Evolutionary conservation across 2,113 vertebrate species (phyloP).

Genomic region (Hippocampus barbouri): DNA sequence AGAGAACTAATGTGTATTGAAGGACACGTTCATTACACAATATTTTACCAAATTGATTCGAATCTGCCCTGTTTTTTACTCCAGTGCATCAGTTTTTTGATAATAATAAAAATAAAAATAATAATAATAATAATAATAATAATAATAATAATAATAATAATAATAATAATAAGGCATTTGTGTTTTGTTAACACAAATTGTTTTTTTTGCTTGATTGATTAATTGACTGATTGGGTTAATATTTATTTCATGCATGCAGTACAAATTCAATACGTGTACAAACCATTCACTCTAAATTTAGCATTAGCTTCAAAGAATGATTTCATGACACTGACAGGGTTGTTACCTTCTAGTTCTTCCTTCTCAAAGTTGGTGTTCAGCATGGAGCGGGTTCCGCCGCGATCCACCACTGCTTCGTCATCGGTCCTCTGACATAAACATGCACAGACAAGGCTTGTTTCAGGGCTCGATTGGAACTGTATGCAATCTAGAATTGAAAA

Average conservation of each 20-base stretch:
- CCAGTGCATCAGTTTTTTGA: no score
- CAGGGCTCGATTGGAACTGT: background rate
- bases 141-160: no score
- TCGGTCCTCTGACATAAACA: constrained; percentile 83
- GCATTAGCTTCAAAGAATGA: background rate
- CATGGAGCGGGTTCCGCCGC: constrained; percentile 94
- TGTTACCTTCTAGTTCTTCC: constrained; percentile 96
- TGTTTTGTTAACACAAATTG: no score
- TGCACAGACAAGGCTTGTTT: background rate
- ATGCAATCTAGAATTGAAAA: background rate
- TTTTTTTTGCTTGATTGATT: no score
- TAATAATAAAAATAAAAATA: no score
- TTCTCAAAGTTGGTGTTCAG: constrained; percentile 99
- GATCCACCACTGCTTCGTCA: constrained; percentile 95
- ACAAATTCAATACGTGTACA: background rate
- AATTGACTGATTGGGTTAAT: background rate
- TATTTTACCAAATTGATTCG: no score
- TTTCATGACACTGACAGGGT: background rate
- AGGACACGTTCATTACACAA: no score
- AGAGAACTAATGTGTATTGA: no score
- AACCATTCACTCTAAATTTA: background rate
- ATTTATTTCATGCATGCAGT: background rate
- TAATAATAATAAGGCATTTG: no score
- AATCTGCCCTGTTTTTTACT: no score
- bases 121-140: no score